A percentile compares a stretch with the other conserved stretches of the same genome.
Conservation (phyloP, 2,113 vertebrate genomes). For the Notothenia coriiceps region DNA sequence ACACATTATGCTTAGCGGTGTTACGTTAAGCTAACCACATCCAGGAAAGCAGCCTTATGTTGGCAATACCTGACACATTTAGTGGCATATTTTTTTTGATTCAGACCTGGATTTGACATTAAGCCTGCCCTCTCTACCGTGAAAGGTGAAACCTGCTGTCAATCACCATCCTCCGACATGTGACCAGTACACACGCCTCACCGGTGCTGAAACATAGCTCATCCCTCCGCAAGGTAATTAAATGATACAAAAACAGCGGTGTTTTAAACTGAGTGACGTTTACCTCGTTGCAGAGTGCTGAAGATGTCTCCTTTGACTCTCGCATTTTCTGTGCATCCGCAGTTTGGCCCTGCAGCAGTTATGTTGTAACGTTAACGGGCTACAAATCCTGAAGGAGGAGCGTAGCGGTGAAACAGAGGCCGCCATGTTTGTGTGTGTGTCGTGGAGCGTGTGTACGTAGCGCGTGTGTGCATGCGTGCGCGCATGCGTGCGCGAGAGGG, state of each 20-base stretch:
- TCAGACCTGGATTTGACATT: neutral
- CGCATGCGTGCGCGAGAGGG: neutral
- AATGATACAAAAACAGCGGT: neutral
- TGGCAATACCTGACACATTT: neutral
- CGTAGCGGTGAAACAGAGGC: conserved; percentile 78
- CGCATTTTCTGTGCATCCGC: conserved; percentile 73
- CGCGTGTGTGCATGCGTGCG: conserved; percentile 14
- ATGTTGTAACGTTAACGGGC: conserved; percentile 66
- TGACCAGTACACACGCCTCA: conserved; percentile 38
- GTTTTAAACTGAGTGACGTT: neutral
- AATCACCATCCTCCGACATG: conserved; percentile 44
- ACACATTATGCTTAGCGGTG: neutral
- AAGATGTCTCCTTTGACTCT: conserved; percentile 71
- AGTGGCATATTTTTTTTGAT: neutral
- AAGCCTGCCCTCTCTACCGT: conserved; percentile 24
- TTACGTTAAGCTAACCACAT: neutral
- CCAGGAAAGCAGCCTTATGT: neutral
- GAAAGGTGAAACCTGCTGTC: conserved; percentile 49
- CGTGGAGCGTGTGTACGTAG: conserved; percentile 26
- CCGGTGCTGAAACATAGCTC: conserved; percentile 47
- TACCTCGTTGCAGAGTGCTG: conserved; percentile 79
- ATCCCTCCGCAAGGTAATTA: conserved; percentile 18
- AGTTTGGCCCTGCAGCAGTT: conserved; percentile 71
- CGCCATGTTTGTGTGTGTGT: conserved; percentile 79
- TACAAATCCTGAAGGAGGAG: conserved; percentile 80